Conservation (phyloP, 2,113 vertebrate species). For the Petrocephalus microphthalmus region DNA sequence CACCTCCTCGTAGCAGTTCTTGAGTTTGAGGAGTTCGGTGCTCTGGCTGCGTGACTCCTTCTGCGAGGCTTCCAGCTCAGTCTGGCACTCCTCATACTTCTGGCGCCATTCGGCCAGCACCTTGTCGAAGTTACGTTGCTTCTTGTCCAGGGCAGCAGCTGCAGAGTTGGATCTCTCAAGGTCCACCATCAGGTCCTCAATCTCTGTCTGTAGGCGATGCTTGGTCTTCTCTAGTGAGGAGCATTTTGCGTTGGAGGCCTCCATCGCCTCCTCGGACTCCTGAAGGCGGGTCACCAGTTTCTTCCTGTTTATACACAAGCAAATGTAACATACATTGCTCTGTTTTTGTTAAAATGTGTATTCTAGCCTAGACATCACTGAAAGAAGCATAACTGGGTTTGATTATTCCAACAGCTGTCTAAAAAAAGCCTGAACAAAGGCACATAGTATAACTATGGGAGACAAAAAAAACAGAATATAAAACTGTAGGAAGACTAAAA, state of each 20-base stretch:
- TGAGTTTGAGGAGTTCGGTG: constrained; percentile 87
- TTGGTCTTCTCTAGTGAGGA: constrained; percentile 89
- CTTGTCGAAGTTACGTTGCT: constrained; percentile 83
- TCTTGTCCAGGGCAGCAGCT: constrained; percentile 77
- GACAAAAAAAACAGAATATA: no score
- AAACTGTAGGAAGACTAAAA: neutral
- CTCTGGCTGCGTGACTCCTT: constrained; percentile 80
- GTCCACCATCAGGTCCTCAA: constrained; percentile 80
- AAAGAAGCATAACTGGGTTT: no score
- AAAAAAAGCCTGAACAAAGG: no score
- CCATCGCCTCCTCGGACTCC: constrained; percentile 79
- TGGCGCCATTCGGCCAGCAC: constrained; percentile 78
- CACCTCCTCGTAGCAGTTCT: constrained; percentile 82
- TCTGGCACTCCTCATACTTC: constrained; percentile 82
- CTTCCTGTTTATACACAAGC: constrained; percentile 59
- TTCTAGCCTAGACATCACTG: no score
- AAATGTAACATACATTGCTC: neutral
- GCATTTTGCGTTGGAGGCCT: constrained; percentile 78
- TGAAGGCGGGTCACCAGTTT: constrained; percentile 82
- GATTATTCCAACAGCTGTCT: no score
- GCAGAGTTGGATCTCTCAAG: constrained; percentile 78
- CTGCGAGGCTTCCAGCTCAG: constrained; percentile 78
- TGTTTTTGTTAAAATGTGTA: neutral
- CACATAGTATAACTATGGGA: no score
- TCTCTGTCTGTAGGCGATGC: constrained; percentile 83